These are phyloP conservation scores for Caretta caretta DNA, from an alignment of 2,113 vertebrate genomes.

Conservation along the genomic window DNA sequence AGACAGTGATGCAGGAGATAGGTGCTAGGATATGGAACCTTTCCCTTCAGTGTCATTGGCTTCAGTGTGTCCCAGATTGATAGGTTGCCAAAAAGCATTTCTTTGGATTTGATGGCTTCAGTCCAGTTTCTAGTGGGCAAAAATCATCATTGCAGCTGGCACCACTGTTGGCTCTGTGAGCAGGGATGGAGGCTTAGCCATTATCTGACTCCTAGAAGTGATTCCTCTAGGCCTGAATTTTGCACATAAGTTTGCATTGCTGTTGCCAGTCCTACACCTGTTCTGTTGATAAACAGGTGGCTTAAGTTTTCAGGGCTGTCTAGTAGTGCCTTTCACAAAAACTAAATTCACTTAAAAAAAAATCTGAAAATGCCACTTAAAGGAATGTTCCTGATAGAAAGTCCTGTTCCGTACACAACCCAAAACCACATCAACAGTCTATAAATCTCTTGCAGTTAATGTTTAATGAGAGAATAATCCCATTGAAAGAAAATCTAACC, in stretches of 20 bases:
- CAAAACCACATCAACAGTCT: conserved; percentile 1
- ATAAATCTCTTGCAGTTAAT: conserved; percentile 25
- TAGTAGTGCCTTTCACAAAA: not conserved
- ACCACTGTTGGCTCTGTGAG: not conserved
- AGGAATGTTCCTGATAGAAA: not conserved
- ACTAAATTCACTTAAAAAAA: not conserved
- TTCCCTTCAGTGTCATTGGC: not conserved
- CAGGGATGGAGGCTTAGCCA: not conserved
- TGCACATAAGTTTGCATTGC: not conserved
- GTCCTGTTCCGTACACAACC: not conserved
- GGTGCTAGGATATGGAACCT: not conserved
- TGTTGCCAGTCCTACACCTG: not conserved
- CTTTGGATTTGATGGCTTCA: not conserved
- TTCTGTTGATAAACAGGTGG: rapidly evolving
- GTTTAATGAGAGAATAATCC: conserved; percentile 21
- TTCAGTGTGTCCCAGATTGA: not conserved
- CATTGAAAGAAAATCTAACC: conserved; percentile 15
- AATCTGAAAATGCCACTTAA: not conserved
- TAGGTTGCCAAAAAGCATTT: not conserved
- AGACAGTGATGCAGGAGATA: not conserved
- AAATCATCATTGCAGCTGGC: not conserved
- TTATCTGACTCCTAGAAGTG: not conserved
- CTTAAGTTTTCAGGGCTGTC: not conserved
- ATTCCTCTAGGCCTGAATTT: not conserved
- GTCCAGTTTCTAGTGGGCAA: not conserved